Evolutionary conservation across 2,797 vertebrate genomes (phyloP), one percentile per base, ranked within the genome.

Genomic region (Hydrolagus colliei): DNA sequence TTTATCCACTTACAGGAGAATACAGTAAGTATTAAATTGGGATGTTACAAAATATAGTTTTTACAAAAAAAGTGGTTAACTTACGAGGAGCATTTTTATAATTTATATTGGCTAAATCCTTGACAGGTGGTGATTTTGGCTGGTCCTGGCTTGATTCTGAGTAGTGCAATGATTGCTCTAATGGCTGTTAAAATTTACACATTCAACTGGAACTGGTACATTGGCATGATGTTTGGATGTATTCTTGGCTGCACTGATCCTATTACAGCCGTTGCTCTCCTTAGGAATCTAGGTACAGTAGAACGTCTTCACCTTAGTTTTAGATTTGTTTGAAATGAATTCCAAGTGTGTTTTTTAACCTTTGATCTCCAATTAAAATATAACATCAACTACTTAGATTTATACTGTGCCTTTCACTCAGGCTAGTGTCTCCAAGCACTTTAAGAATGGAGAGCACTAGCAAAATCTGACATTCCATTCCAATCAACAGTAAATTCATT

Each of bases 211-310:
- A 85, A 67, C 27, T 87, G 86, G 86, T 85, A 88, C 72, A 20
- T 85, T 80, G 86, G 86, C 85, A 86, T 89, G 35, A 61, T 91
- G 62, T 91, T 92, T 89, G 86, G 91, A 86, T 13, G 86, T 82
- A 88, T 92, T 35, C 89, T 92, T 87, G 4, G 88, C 41, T 88
- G 89, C 88, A 89, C 90, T 85, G 91, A 92, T 82, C 91, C 91
- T 63, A 88, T 91, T 88, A 87, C 90, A 79, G 90, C 91, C 41
- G 87, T 89, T 18, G 22, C 84, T 88, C 73, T 90, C 82, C 84
- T 91, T 84, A 90, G 85, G 89, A 86, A 91, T n/a, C 89, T 91
- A 85, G 91, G 90, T 91, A 88, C 10, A 87, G 89, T 85, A 82
- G 75, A 86, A 52, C 65, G 79, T 88, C 62, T 20, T 72, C 13